Evolutionary conservation across 2,888 invertebrate species (phyloP), one percentile per base, ranked within the genome.

Genomic region (Sussaba pulchella): DNA sequence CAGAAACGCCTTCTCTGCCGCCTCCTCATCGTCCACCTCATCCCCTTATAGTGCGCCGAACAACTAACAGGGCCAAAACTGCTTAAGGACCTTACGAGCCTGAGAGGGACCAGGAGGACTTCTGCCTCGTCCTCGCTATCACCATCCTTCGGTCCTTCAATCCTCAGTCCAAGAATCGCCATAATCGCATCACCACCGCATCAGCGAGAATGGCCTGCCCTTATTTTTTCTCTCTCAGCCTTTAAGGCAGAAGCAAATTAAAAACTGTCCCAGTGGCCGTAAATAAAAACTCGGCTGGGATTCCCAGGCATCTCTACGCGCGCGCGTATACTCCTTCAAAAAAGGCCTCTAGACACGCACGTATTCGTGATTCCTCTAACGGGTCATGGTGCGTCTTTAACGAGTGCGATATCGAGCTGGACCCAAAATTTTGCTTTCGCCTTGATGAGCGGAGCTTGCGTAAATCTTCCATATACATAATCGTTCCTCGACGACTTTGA

Each of bases 191-290:
- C 76, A 71, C 41, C 66, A 26, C 43, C 70, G 31, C 39, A 10
- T 64, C 64, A 50, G 17, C 64, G 41, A 64, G 82, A 75, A 79
- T 81, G 81, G 73, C n/a, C 79, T 82, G 77, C 78, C 83, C 82
- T 78, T 81, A 70, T 76, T 78, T 54, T 79, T 84, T 81, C 82
- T 86, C 84, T 86, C 86, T 85, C 71, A 83, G 69, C 74, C 74
- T 81, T 47, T 66, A 70, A 88, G 89, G 89, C 89, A 88, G 91
- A 91, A 91, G 80, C 91, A 92, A 91, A 92, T 92, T 91, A 92
- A 92, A 92, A 92, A 92, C 92, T 92, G 92, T 92, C 92, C 92
- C 90, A 91, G 87, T 89, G 89, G 89, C 89, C 91, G 90, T 92
- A 91, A 92, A 92, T 92, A 92, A 92, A 82, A 91, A 89, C 88